Evolutionary conservation across 2,888 invertebrate species (phyloP), one percentile per base, ranked within the genome.

Genomic region (Agapostemon virescens): DNA sequence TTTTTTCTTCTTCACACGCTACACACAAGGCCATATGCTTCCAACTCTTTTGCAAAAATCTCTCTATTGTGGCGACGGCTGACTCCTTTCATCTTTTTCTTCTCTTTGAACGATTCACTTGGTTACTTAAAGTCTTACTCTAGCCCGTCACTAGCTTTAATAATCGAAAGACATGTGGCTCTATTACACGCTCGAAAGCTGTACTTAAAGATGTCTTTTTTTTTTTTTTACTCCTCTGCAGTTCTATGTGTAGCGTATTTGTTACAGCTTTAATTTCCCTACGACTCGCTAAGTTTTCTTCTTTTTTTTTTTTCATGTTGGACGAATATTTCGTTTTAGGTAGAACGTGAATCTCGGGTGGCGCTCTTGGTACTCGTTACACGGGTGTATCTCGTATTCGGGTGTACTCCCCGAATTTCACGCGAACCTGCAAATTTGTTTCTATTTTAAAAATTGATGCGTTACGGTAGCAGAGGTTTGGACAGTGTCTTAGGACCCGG

Each of bases 371-470:
- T 85, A 86, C 77, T 87, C 82, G 79, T n/a, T n/a, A n/a, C n/a
- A n/a, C n/a, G n/a, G n/a, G n/a, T n/a, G n/a, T n/a, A n/a, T n/a
- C n/a, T n/a, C n/a, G n/a, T n/a, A n/a, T n/a, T n/a, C n/a, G n/a
- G n/a, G n/a, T n/a, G n/a, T 84, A 85, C 83, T 88, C 85, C 85
- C 85, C 85, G 85, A 86, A 88, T 88, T 86, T 82, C 87, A 82
- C 74, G 83, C 78, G 58, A 87, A 89, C 81, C 90, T 90, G 87
- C 20, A 88, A 90, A 69, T 23, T 67, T 26, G 64, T 36, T 20
- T 23, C 9, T 4, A 13, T n/a, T 63, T 30, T 20, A 7, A 33
- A 61, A 20, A 33, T 33, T 17, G 13, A 1, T 61, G n/a, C 7
- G 3, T 15, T 13, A 42, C 15, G 15, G 15, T 0, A 42, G 15